A percentile compares a stretch with the other conserved stretches of the same genome.
Evolutionary conservation across 2,888 invertebrate species (phyloP).

Genomic region (Scaptodrosophila latifasciaeformis): DNA sequence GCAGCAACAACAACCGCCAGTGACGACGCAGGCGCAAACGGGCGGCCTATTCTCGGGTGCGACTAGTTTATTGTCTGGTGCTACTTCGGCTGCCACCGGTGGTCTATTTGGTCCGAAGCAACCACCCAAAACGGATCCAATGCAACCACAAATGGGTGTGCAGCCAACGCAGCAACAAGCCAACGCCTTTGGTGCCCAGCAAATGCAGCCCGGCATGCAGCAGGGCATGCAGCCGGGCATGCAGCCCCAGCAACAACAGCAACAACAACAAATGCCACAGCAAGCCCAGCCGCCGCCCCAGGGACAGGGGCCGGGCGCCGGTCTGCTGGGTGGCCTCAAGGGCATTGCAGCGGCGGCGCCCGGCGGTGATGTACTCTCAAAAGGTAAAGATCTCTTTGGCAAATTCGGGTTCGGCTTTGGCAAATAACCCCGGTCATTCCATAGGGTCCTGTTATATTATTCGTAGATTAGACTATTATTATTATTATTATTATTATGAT

Average conservation of each 20-base stretch:
- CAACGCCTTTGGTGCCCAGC: constrained; percentile 67
- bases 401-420: constrained; percentile 92
- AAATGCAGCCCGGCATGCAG: constrained; percentile 19
- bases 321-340: constrained; percentile 94
- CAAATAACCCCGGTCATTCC: constrained; percentile 78
- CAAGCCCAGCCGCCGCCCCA: constrained; percentile 74
- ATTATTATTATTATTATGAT: constrained; percentile 59
- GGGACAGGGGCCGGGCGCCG: constrained; percentile 79
- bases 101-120: constrained; percentile 75
- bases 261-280: constrained; percentile 76
- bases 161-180: constrained; percentile 74
- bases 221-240: constrained; percentile 47
- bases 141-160: constrained; percentile 76
- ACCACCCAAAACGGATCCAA: constrained; percentile 76
- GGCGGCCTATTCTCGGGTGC: constrained; percentile 75
- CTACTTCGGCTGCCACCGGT: constrained; percentile 76
- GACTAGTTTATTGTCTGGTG: constrained; percentile 75
- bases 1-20: constrained; percentile 65
- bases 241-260: constrained; percentile 29
- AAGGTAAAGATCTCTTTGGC: constrained; percentile 91
- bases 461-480: constrained; percentile 67
- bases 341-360: constrained; percentile 89
- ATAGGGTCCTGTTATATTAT: constrained; percentile 71
- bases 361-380: constrained; percentile 92
- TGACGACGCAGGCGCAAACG: constrained; percentile 71